Evolutionary conservation across 2,113 vertebrate species (phyloP).

Genomic region (Neopipo cinnamomea): DNA sequence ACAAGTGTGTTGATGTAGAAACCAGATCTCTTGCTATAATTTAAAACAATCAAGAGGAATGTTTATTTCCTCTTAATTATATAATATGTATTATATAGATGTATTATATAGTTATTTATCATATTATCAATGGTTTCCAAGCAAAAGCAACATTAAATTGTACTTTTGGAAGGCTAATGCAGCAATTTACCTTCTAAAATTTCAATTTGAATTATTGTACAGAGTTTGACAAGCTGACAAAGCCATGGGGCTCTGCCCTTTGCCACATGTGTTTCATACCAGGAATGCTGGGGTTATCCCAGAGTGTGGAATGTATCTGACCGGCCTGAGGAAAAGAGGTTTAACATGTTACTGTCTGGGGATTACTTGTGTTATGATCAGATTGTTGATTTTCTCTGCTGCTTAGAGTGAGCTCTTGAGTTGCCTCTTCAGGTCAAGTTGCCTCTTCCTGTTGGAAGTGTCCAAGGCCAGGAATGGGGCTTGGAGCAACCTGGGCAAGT

Average conservation of each 20-base stretch:
- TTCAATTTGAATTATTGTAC: slow-evolving; percentile 29
- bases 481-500: background rate
- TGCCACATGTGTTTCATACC: background rate
- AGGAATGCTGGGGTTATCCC: background rate
- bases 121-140: background rate
- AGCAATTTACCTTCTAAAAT: slow-evolving; percentile 40
- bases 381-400: background rate
- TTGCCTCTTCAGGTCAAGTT: background rate
- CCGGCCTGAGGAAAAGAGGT: background rate
- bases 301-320: background rate
- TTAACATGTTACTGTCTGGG: background rate
- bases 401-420: background rate
- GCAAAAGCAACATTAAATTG: slow-evolving; percentile 45
- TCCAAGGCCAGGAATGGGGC: accelerated
- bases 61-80: background rate
- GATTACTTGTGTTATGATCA: background rate
- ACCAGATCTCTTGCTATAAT: background rate
- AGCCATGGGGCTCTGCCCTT: background rate
- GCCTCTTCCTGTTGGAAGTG: background rate
- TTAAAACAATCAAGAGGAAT: slow-evolving; percentile 23
- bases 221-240: slow-evolving; percentile 28
- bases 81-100: background rate
- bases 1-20: background rate
- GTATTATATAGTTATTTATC: background rate
- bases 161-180: slow-evolving; percentile 57